These are phyloP conservation scores for Epizoanthus rinbou DNA, from an alignment of 92 coral and sea anemone genomes.

Conservation along the genomic window DNA sequence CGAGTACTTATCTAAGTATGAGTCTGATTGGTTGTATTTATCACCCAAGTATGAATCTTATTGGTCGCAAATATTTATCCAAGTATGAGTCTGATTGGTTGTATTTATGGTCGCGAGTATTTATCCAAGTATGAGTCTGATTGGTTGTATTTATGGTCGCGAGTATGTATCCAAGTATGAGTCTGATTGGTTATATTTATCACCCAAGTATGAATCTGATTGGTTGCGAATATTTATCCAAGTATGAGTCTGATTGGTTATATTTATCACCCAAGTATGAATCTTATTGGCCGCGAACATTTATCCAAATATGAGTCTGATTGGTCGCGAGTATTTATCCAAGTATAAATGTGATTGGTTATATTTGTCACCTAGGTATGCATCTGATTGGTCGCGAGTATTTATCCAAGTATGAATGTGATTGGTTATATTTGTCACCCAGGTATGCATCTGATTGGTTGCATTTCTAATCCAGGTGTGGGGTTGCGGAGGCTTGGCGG, in stretches of 20 bases:
- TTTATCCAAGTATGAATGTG: no score
- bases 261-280: not conserved
- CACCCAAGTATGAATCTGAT: not conserved
- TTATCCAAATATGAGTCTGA: not conserved
- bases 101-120: not conserved
- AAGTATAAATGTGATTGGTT: not conserved
- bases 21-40: no score
- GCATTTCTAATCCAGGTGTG: conserved; percentile 62
- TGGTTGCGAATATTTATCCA: not conserved
- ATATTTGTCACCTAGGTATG: not conserved
- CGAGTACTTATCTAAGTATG: no score
- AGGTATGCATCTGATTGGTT: not conserved
- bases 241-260: not conserved
- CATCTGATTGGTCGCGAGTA: not conserved
- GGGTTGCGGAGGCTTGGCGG: conserved; percentile 84
- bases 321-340: not conserved
- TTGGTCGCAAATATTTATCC: not conserved
- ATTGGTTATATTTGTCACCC: not conserved
- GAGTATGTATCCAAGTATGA: no score
- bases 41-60: not conserved
- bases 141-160: not conserved
- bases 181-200: no score
- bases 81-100: not conserved
- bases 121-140: not conserved
- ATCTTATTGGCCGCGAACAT: not conserved